phyloP scores from a whole-genome alignment of 2,888 invertebrate genomes.

The Philopedon plagiatum region DNA sequence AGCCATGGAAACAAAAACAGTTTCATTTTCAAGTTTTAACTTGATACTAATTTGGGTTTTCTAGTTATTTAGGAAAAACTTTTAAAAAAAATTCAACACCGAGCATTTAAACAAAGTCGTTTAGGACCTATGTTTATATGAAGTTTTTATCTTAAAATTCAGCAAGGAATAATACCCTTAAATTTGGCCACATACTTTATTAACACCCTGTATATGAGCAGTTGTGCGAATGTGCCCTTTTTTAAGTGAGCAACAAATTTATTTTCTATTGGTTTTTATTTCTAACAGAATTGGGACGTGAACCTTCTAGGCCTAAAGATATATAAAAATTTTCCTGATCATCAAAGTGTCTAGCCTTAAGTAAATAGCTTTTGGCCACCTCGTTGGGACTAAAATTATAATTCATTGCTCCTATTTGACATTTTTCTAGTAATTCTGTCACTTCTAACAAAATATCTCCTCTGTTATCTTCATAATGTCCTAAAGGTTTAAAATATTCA shows the following conservation, averaged over 20 bases:
- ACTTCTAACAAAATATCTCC: slow-evolving; percentile 63
- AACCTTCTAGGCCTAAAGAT: slow-evolving; percentile 66
- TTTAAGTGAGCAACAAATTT: not conserved
- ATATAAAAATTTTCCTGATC: slow-evolving; percentile 70
- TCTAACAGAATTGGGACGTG: slow-evolving; percentile 31
- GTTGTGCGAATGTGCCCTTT: no score
- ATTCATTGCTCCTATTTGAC: slow-evolving; percentile 67
- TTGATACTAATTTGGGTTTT: no score
- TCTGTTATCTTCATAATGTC: slow-evolving; percentile 62
- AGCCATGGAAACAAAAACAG: no score
- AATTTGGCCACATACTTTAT: no score
- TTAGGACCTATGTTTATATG: no score
- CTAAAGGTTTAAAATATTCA: slow-evolving; percentile 61
- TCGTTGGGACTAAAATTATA: slow-evolving; percentile 68
- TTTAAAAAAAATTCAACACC: no score
- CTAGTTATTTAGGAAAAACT: no score
- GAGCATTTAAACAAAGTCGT: no score
- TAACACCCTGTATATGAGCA: no score
- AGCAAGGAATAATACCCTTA: no score
- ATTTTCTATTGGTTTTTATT: slow-evolving; percentile 37
- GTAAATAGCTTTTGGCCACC: slow-evolving; percentile 68
- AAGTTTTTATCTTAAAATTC: no score
- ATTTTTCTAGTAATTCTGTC: slow-evolving; percentile 64
- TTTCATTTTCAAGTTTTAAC: no score
- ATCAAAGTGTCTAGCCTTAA: slow-evolving; percentile 71